A percentile compares a stretch with the other conserved stretches of the same genome.
Evolutionary conservation across 2,888 invertebrate genomes (phyloP).

Genomic region (Augiades crinisus): DNA sequence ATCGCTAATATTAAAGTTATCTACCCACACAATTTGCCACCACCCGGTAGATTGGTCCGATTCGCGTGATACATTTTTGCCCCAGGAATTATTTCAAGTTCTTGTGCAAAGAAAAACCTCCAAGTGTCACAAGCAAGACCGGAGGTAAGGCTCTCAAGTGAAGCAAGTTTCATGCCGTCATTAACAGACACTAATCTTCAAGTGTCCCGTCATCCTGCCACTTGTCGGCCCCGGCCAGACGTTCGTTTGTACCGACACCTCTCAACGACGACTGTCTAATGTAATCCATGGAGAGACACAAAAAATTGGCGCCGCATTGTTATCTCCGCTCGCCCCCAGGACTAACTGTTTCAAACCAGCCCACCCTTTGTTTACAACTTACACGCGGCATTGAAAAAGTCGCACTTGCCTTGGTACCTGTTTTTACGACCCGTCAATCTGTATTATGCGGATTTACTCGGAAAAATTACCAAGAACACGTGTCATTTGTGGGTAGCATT

Average conservation of each 20-base stretch:
- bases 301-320: slow-evolving; percentile 75
- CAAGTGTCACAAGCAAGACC: too few relatives aligned
- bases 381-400: neutral
- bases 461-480: slow-evolving; percentile 59
- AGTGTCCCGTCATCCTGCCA: slow-evolving; percentile 42
- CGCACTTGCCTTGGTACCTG: slow-evolving; percentile 66
- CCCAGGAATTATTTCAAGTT: slow-evolving; percentile 5
- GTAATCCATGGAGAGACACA: slow-evolving; percentile 56
- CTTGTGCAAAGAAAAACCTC: neutral
- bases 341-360: slow-evolving; percentile 54
- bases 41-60: too few relatives aligned
- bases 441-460: slow-evolving; percentile 50
- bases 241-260: slow-evolving; percentile 74
- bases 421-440: slow-evolving; percentile 40
- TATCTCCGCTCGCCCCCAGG: slow-evolving; percentile 41
- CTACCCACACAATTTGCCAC: too few relatives aligned
- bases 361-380: slow-evolving; percentile 43
- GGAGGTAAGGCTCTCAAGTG: too few relatives aligned
- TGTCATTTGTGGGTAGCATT: slow-evolving; percentile 41
- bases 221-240: slow-evolving; percentile 63
- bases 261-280: slow-evolving; percentile 40
- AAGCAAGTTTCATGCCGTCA: slow-evolving; percentile 24
- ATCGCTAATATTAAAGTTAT: too few relatives aligned
- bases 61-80: too few relatives aligned
- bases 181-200: slow-evolving; percentile 39